Evolutionary conservation across 2,797 vertebrate genomes (phyloP).

Genomic region (Poeciliopsis presidionis): DNA sequence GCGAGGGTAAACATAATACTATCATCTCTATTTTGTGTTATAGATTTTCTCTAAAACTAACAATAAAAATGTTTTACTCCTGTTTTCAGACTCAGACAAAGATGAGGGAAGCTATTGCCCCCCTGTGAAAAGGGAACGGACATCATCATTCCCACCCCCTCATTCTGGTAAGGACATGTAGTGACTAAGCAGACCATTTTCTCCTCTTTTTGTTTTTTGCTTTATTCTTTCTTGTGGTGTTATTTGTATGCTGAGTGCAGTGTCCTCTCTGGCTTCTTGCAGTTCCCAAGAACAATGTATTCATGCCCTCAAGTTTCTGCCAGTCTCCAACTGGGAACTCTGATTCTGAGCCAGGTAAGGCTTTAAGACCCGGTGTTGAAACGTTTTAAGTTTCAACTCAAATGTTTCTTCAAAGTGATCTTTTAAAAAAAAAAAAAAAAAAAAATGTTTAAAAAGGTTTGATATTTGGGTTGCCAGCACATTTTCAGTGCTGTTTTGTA

Average conservation of each 20-base stretch:
- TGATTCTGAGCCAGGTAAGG: conserved; percentile 93
- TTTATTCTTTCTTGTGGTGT: conserved; percentile 53
- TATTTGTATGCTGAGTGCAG: conserved; percentile 70
- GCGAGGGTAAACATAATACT: conserved; percentile 85
- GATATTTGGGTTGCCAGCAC: background rate
- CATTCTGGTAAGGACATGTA: conserved; percentile 87
- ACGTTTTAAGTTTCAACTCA: conserved; percentile 8
- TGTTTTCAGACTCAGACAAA: conserved; percentile 89
- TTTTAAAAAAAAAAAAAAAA: background rate
- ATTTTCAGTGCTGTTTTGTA: background rate
- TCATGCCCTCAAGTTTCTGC: conserved; percentile 96
- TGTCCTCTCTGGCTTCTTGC: conserved; percentile 63
- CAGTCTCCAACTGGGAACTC: conserved; percentile 94
- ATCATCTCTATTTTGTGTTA: background rate
- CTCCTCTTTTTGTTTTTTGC: conserved; percentile 37
- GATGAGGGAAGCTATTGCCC: conserved; percentile 94
- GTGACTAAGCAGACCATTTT: conserved; percentile 47
- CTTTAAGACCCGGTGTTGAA: conserved; percentile 20
- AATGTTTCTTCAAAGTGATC: background rate
- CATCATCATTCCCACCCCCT: conserved; percentile 94
- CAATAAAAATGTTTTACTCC: conserved; percentile 4
- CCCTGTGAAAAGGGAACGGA: conserved; percentile 94
- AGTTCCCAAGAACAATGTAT: conserved; percentile 98
- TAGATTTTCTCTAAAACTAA: background rate
- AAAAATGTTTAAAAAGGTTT: background rate